Evolutionary conservation across 2,113 vertebrate species (phyloP), one percentile per base, ranked within the genome.

Genomic region (Nothobranchius kuhntae): DNA sequence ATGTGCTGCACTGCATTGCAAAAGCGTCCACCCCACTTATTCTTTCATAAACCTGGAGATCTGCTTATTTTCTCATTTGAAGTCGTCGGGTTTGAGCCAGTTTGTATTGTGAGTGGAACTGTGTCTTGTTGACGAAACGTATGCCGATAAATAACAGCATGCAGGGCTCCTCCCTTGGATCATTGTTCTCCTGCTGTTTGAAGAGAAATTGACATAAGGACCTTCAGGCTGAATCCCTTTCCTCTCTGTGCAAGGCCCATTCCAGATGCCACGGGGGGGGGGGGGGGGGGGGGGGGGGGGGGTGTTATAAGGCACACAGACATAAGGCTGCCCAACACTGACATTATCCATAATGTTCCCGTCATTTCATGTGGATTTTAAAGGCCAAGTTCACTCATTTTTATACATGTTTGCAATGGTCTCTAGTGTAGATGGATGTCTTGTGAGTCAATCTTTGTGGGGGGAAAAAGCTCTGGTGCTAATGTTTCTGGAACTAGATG

Each of bases 61-160:
- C 50, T 46, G 42, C 63, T 81, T 71, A 40, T 73, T 80, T 50
- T 71, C 21, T 61, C 17, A 3, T 40, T 12, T n/a, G 67, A 54
- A 53, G 53, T 67, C 68, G 40, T 60, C 38, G 14, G 58, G 73
- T 69, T 64, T 50, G 63, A 72, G 67, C 46, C 73, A 60, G 30
- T 86, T 85, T 84, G 42, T 61, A n/a, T 60, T 61, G 73, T 63
- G 24, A 68, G 54, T 24, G 65, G 77, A 66, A 61, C 13, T 53
- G 66, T 56, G 54, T 61, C 82, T 81, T 61, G 56, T 65, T 72
- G 58, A 52, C 62, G 66, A 80, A 84, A 65, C 51, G 21, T 67
- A 58, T 77, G 69, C 61, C 7, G 57, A 80, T 86, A 65, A 38
- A 76, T 69, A 80, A 65, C 63, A 82, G 73, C 61, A 42, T 66